Evolutionary conservation across 1,140 invertebrate species (phyloP).

Genomic region (Pseudoatta argentina): DNA sequence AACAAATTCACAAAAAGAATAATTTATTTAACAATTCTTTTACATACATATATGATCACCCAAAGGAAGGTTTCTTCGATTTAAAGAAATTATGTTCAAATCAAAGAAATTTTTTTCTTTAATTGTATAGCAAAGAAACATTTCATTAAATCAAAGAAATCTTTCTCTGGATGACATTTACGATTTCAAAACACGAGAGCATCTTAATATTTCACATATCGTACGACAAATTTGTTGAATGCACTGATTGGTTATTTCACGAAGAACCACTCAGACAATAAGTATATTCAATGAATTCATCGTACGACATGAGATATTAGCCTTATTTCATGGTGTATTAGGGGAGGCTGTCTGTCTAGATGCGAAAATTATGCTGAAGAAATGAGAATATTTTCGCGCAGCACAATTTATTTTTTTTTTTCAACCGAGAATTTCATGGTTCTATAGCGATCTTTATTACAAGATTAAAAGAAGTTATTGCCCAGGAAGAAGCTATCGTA

Average conservation of each 20-base stretch:
- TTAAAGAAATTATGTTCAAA: no score
- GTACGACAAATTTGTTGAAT: constrained; percentile 13
- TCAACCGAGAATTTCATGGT: neutral
- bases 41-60: neutral
- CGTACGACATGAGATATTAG: constrained; percentile 45
- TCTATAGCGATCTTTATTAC: neutral
- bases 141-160: no score
- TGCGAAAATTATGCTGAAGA: constrained; percentile 25
- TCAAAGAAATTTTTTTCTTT: no score
- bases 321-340: neutral
- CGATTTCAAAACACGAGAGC: neutral
- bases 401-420: neutral
- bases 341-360: neutral
- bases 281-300: constrained; percentile 30
- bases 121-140: no score
- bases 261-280: constrained; percentile 29
- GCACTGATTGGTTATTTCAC: constrained; percentile 45
- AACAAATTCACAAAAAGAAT: neutral
- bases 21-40: constrained; percentile 5
- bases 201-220: constrained; percentile 22
- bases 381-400: neutral
- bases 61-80: no score
- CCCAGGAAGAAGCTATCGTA: constrained; percentile 19
- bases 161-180: neutral
- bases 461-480: constrained; percentile 7